Evolutionary conservation across 1,140 invertebrate species (phyloP).

Genomic region (Drosophila kurseongensis): DNA sequence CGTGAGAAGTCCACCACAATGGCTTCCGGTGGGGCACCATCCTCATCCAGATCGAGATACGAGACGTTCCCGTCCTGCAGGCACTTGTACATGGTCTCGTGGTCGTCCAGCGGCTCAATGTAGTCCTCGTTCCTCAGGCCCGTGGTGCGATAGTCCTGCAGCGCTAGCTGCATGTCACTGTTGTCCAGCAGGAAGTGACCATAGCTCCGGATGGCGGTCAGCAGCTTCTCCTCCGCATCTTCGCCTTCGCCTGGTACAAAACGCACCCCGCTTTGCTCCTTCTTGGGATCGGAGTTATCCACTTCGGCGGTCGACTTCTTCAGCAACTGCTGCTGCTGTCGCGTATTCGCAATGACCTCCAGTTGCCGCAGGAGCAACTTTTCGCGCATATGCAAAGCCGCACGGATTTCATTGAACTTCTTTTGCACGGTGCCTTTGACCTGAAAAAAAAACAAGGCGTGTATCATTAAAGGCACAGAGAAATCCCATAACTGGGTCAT

Average conservation of each 20-base stretch:
- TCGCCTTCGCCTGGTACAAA: conserved; percentile 75
- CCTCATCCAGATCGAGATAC: conserved; percentile 52
- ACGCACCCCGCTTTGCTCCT: conserved; percentile 59
- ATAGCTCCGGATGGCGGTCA: conserved; percentile 85
- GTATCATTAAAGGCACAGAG: background rate
- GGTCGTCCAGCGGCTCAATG: conserved; percentile 75
- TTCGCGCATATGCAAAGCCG: conserved; percentile 85
- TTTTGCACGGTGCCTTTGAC: conserved; percentile 85
- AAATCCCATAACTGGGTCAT: background rate
- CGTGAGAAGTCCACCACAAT: conserved; percentile 86
- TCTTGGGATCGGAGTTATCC: background rate
- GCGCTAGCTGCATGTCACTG: conserved; percentile 71
- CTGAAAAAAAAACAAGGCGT: conserved; percentile 57
- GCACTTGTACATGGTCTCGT: conserved; percentile 85
- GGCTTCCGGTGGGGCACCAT: conserved; percentile 83
- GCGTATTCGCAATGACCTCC: conserved; percentile 85
- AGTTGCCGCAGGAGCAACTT: conserved; percentile 86
- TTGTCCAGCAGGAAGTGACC: conserved; percentile 85
- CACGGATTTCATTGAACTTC: conserved; percentile 85
- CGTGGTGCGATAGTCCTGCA: conserved; percentile 64
- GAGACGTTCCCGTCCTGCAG: conserved; percentile 57
- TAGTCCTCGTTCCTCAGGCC: conserved; percentile 77
- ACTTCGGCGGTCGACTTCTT: conserved; percentile 17
- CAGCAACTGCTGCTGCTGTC: conserved; percentile 67
- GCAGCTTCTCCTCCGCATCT: conserved; percentile 78